A percentile compares a stretch with the other conserved stretches of the same genome.
Conservation (phyloP, 2,113 vertebrate genomes). For the Istiophorus platypterus region DNA sequence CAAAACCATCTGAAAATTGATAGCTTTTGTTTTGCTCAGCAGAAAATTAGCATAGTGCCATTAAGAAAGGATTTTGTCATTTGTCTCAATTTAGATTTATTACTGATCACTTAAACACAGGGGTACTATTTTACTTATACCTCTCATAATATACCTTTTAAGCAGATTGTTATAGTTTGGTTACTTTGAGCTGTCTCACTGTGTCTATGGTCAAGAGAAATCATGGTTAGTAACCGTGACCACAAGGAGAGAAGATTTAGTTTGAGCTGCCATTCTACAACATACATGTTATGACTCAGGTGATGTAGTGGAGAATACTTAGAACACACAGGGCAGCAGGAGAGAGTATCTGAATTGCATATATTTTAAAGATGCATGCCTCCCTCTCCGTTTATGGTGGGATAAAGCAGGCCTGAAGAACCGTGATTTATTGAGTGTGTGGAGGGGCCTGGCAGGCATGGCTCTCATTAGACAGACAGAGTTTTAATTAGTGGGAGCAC, state of each 20-base stretch:
- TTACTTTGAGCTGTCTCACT: slow-evolving; percentile 49
- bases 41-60: neutral
- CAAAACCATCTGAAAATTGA: slow-evolving; percentile 21
- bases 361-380: slow-evolving; percentile 53
- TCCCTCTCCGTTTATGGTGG: slow-evolving; percentile 54
- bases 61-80: neutral
- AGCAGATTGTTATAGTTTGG: slow-evolving; percentile 28
- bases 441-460: slow-evolving; percentile 73
- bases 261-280: slow-evolving; percentile 57
- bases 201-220: slow-evolving; percentile 29
- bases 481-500: slow-evolving; percentile 81
- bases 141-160: slow-evolving; percentile 10
- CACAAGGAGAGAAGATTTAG: slow-evolving; percentile 53
- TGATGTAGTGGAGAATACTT: slow-evolving; percentile 47
- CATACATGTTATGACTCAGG: slow-evolving; percentile 54
- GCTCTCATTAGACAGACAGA: slow-evolving; percentile 81
- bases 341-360: slow-evolving; percentile 57
- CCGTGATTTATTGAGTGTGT: slow-evolving; percentile 80
- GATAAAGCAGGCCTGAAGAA: slow-evolving; percentile 72
- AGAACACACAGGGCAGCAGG: slow-evolving; percentile 59
- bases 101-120: neutral
- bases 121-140: slow-evolving; percentile 17
- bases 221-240: slow-evolving; percentile 29
- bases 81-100: slow-evolving; percentile 23
- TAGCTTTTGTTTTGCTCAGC: neutral